phyloP scores from a whole-genome alignment of 2,888 invertebrate genomes.

The Epinotia nisella region DNA sequence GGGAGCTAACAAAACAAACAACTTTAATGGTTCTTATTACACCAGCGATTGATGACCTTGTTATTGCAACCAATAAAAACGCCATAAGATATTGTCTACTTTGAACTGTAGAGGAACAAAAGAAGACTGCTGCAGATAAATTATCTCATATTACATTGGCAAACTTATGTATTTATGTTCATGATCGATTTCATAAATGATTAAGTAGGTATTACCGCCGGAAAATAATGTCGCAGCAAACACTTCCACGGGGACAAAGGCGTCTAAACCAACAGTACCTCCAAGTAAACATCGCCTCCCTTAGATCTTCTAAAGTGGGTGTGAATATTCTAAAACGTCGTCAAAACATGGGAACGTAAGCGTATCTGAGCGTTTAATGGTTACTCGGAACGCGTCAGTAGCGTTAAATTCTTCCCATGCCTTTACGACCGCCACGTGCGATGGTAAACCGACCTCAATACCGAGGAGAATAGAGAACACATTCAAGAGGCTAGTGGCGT shows the following conservation, averaged over 20 bases:
- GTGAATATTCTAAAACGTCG: slow-evolving; percentile 41
- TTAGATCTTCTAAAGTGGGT: slow-evolving; percentile 36
- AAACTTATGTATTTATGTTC: not conserved
- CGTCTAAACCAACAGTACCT: slow-evolving; percentile 11
- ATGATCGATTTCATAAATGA: not conserved
- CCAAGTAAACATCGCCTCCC: slow-evolving; percentile 28
- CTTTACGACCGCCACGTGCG: slow-evolving; percentile 47
- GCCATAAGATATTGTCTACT: not conserved
- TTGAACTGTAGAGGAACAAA: not conserved
- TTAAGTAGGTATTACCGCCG: not conserved
- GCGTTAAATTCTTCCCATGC: slow-evolving; percentile 57
- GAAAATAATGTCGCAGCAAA: not conserved
- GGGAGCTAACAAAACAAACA: slow-evolving; percentile 53
- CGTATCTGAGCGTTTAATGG: slow-evolving; percentile 45
- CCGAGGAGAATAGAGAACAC: slow-evolving; percentile 62
- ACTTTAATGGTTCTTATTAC: slow-evolving; percentile 27
- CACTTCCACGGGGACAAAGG: slow-evolving; percentile 16
- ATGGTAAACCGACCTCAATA: slow-evolving; percentile 64
- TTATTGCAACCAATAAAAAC: slow-evolving; percentile 10
- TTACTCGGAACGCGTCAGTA: slow-evolving; percentile 52
- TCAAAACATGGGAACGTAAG: slow-evolving; percentile 42
- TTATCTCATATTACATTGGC: not conserved
- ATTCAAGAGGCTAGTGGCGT: slow-evolving; percentile 55
- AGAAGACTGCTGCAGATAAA: not conserved
- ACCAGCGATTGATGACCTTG: slow-evolving; percentile 4